These are phyloP conservation scores for Leucoraja ocellata DNA, from an alignment of 2,797 vertebrate genomes.

Conservation along the genomic window DNA sequence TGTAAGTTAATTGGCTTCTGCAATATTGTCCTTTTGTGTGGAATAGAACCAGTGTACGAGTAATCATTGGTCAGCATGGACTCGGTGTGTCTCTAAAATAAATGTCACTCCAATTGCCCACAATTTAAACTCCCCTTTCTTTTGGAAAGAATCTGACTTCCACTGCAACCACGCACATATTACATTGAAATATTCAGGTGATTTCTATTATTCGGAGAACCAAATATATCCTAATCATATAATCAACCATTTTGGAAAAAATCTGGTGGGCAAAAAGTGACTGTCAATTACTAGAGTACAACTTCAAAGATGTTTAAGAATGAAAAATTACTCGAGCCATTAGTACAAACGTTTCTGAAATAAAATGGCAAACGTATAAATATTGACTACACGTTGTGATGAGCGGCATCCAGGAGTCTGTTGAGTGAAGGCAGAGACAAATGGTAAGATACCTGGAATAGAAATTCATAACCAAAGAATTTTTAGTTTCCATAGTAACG, in stretches of 20 bases:
- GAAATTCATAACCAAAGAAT: background rate
- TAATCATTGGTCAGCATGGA: no score
- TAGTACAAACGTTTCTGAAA: background rate
- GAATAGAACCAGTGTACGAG: no score
- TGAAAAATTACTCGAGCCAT: slow-evolving; percentile 16
- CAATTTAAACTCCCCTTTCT: background rate
- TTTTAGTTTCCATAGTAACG: slow-evolving; percentile 30
- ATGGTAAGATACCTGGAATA: background rate
- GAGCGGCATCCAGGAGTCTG: background rate
- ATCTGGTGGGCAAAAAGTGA: background rate
- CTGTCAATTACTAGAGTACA: no score
- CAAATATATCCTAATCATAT: background rate
- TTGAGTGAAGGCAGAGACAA: background rate
- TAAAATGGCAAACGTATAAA: background rate
- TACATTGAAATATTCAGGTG: background rate
- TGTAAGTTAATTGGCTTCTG: no score
- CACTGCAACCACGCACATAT: background rate
- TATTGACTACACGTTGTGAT: slow-evolving; percentile 11
- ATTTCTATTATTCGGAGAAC: background rate
- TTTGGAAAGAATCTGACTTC: background rate
- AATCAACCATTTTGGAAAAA: background rate
- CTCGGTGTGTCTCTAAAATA: no score
- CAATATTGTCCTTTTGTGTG: no score
- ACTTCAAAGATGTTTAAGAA: background rate
- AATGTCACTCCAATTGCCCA: background rate